phyloP scores from a whole-genome alignment of 2,888 invertebrate genomes.

The Drosophila mimetica region DNA sequence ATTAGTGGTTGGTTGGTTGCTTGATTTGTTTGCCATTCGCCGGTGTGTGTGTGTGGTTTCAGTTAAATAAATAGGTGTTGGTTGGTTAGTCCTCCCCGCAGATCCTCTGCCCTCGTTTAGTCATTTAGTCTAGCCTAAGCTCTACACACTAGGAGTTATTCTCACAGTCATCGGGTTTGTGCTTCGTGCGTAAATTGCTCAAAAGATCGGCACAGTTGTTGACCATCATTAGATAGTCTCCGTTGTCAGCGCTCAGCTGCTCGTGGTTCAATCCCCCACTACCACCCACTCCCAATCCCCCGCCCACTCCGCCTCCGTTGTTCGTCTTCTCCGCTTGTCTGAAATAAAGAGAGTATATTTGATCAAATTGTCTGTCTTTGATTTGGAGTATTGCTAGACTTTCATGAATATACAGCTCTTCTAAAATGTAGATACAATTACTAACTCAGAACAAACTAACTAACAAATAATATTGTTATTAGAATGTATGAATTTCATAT shows the following conservation, averaged over 20 bases:
- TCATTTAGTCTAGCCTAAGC: slow-evolving; percentile 62
- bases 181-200: slow-evolving; percentile 85
- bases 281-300: slow-evolving; percentile 39
- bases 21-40: slow-evolving; percentile 32
- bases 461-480: too few relatives aligned
- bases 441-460: too few relatives aligned
- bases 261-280: slow-evolving; percentile 61
- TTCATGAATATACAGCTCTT: not conserved
- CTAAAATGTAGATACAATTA: too few relatives aligned
- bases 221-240: slow-evolving; percentile 86
- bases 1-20: slow-evolving; percentile 52
- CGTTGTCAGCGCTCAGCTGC: slow-evolving; percentile 79
- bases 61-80: slow-evolving; percentile 71
- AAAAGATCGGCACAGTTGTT: slow-evolving; percentile 88
- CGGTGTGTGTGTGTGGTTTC: slow-evolving; percentile 33
- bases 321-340: slow-evolving; percentile 75
- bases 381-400: not conserved
- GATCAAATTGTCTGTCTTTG: not conserved
- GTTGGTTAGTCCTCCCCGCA: slow-evolving; percentile 46
- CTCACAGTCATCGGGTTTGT: slow-evolving; percentile 85
- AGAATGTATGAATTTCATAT: too few relatives aligned
- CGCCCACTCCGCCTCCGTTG: slow-evolving; percentile 47
- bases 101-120: slow-evolving; percentile 26
- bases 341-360: not conserved
- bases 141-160: slow-evolving; percentile 84